Evolutionary conservation across 2,113 vertebrate genomes (phyloP).

Genomic region (Carlito syrichta): DNA sequence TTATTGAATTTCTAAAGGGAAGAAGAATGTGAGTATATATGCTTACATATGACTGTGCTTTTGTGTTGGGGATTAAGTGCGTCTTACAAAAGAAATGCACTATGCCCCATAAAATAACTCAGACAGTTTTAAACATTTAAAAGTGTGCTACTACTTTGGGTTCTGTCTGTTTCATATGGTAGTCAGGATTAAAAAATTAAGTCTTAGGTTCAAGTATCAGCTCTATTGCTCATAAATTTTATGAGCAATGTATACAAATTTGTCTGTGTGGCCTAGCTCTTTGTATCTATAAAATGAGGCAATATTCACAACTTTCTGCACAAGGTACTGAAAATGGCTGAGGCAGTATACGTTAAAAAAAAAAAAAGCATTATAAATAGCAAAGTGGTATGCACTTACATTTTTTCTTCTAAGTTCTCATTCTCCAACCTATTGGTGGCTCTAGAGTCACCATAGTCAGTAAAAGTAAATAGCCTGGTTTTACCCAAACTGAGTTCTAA

Average conservation of each 20-base stretch:
- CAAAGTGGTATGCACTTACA: neutral
- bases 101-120: neutral
- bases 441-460: neutral
- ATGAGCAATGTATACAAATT: neutral
- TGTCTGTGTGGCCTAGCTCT: neutral
- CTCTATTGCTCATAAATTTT: neutral
- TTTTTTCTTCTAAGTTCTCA: neutral
- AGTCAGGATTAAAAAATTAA: neutral
- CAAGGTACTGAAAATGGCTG: neutral
- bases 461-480: neutral
- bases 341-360: neutral
- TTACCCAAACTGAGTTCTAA: neutral
- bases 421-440: neutral
- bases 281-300: neutral
- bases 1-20: neutral
- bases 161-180: neutral
- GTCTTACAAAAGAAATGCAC: neutral
- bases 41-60: neutral
- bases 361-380: neutral
- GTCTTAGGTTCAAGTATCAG: neutral
- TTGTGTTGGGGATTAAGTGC: neutral
- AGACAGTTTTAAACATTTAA: neutral
- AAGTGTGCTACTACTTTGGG: neutral
- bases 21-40: fast-evolving
- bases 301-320: neutral